phyloP scores from a whole-genome alignment of 2,113 vertebrate species.

The Chaenocephalus aceratus region DNA sequence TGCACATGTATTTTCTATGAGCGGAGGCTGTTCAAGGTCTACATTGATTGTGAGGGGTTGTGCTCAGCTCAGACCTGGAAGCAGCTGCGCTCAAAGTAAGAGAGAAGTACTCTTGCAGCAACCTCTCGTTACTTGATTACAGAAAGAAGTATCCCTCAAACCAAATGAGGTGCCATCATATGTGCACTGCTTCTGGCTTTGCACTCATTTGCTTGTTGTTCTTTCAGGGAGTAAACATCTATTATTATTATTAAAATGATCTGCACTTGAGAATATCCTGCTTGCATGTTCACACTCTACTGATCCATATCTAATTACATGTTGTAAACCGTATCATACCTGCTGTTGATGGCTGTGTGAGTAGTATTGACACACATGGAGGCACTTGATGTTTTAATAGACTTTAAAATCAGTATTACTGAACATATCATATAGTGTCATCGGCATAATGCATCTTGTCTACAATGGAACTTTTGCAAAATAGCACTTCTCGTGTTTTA shows the following conservation, averaged over 20 bases:
- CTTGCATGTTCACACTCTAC: neutral
- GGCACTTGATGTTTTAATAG: neutral
- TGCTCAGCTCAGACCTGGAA: neutral
- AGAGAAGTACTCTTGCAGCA: neutral
- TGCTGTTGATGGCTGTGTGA: neutral
- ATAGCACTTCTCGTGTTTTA: neutral
- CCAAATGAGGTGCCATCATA: neutral
- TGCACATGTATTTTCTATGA: slow-evolving; percentile 2
- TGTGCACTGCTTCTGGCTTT: no score
- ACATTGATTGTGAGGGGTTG: slow-evolving; percentile 12
- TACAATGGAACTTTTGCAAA: neutral
- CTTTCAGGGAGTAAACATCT: neutral
- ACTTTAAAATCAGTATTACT: neutral
- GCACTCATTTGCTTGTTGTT: no score
- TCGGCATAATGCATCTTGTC: neutral
- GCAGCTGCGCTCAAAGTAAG: neutral
- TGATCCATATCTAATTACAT: neutral
- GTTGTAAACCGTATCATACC: no score
- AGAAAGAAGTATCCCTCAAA: neutral
- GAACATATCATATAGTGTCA: neutral
- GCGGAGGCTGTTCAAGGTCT: slow-evolving; percentile 26
- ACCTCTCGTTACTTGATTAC: neutral
- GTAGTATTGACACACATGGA: no score
- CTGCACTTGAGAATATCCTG: neutral
- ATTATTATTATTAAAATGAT: neutral